Percentiles rank a stretch among this genome's conserved stretches.
These are phyloP conservation scores for Chaetodon trifascialis DNA, from an alignment of 2,113 vertebrate species.

Conservation along the genomic window DNA sequence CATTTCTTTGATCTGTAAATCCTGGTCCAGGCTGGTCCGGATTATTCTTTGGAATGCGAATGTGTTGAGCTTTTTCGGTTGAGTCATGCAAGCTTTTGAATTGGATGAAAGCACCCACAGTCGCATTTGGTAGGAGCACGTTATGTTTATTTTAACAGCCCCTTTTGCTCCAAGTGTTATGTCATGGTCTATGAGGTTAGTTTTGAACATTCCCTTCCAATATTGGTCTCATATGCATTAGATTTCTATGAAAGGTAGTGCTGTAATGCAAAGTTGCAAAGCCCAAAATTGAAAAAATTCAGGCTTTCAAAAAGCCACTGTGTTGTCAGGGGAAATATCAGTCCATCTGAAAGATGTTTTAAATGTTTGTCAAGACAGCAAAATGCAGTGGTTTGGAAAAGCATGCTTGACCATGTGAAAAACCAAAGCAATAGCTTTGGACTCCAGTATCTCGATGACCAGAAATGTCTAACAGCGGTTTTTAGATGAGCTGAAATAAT, in stretches of 20 bases:
- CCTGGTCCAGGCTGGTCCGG: conserved; percentile 44
- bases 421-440: neutral
- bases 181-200: conserved; percentile 59
- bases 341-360: neutral
- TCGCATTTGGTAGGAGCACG: conserved; percentile 57
- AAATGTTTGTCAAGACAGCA: neutral
- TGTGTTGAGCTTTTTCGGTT: conserved; percentile 45
- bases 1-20: conserved; percentile 52
- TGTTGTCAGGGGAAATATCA: neutral
- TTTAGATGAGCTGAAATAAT: neutral
- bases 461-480: neutral
- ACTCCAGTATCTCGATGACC: neutral
- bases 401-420: neutral
- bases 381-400: neutral
- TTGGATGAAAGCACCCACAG: conserved; percentile 55
- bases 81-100: conserved; percentile 53
- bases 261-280: neutral
- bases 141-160: conserved; percentile 70
- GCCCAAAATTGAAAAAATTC: neutral
- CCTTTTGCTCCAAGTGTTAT: conserved; percentile 61
- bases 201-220: conserved; percentile 43
- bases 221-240: conserved; percentile 10
- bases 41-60: conserved; percentile 50
- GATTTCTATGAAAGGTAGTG: conserved; percentile 16
- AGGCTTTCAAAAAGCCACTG: too few relatives aligned